A percentile compares a stretch with the other conserved stretches of the same genome.
Evolutionary conservation across 2,888 invertebrate species (phyloP).

Genomic region (Acleris sparsana): DNA sequence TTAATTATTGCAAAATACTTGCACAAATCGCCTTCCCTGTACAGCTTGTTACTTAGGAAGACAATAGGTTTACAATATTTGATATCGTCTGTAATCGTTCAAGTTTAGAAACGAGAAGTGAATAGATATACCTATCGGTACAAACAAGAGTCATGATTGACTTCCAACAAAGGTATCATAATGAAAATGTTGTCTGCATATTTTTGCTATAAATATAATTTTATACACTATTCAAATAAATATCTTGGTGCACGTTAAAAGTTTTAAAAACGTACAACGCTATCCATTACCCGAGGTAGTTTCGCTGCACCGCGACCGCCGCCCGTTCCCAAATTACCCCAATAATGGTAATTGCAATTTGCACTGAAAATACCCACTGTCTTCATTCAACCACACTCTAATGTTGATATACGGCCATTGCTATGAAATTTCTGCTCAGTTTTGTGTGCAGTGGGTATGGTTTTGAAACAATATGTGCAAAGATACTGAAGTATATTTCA

Average conservation of each 20-base stretch:
- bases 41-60: not conserved
- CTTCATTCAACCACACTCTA: conserved; percentile 67
- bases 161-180: too few relatives aligned
- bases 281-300: conserved; percentile 37
- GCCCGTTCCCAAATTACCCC: conserved; percentile 69
- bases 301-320: conserved; percentile 41
- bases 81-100: too few relatives aligned
- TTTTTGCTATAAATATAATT: too few relatives aligned
- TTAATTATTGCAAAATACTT: conserved; percentile 75
- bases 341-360: conserved; percentile 78
- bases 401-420: conserved; percentile 57
- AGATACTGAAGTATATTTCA: too few relatives aligned
- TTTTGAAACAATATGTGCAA: not conserved
- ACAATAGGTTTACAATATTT: too few relatives aligned
- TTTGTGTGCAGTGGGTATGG: not conserved
- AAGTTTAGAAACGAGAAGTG: too few relatives aligned
- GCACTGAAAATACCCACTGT: conserved; percentile 68
- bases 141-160: too few relatives aligned
- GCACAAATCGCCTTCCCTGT: conserved; percentile 43
- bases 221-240: conserved; percentile 1
- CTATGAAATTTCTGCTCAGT: conserved; percentile 27
- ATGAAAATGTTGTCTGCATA: too few relatives aligned
- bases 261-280: conserved; percentile 55
- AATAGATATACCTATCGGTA: too few relatives aligned
- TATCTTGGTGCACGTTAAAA: conserved; percentile 19